Base-by-base conservation (phyloP, 2,888 invertebrate genomes). In the Microctonus aethiopoides region DNA sequence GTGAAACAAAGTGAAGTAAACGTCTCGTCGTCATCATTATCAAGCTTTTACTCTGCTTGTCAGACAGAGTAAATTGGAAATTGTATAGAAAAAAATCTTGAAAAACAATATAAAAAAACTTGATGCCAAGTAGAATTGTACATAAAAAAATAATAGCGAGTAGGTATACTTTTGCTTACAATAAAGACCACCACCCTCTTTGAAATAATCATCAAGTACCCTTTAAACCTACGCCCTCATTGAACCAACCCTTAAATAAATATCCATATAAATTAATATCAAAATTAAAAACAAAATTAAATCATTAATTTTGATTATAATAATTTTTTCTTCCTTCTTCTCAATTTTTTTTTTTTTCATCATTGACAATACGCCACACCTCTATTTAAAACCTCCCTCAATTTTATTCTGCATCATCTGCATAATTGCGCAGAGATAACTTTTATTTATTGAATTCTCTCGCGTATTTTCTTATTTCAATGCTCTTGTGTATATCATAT, bases 1-100 rank as follows among this genome's bases (percentile, higher is more conserved):
- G 82, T 82, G 82, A 77, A 78, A 77, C 77, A 59, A 32, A 63
- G 29, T 59, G 41, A 46, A 13, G 22, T 26, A 41, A 39, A 61
- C 41, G 61, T 70, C 61, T n/a, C n/a, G n/a, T n/a, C n/a, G n/a
- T n/a, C n/a, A n/a, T 41, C 36, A 61, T 57, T 51, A 54, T 46
- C 16, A 16, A 59, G 57, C 32, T 39, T 52, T 56, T 51, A 68
- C 46, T 46, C 7, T 57, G 54, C 32, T 46, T 65, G 65, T 68
- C 59, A 41, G 16, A 26, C 36, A 16, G 46, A 29, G 7, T 29
- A 36, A 68, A 41, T 65, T 39, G 46, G 16, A 46, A 46, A 46
- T 32, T 67, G 16, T 20, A 52, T n/a, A 11, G n/a, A 36, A 52
- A 46, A 62, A 57, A 34, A 46, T 20, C n/a, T 6, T 11, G 39